Base-by-base conservation (phyloP, 1,140 invertebrate species). In the Tetramorium alpestre region DNA sequence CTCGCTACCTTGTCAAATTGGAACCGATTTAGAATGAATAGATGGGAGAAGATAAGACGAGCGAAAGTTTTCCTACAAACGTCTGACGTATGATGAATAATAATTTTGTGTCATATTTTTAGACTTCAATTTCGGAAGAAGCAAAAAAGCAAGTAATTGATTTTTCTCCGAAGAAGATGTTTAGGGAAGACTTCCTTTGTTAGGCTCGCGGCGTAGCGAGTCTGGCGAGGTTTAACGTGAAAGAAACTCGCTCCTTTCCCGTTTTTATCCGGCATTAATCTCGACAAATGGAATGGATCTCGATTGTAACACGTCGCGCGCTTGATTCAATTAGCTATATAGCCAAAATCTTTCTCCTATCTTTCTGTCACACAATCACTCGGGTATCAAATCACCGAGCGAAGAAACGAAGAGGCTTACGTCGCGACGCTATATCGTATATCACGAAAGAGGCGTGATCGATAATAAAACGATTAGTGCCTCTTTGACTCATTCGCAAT, bases 391-490 rank as follows among this genome's bases (percentile, higher is more conserved):
- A 38, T 67, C n/a, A 5, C 13, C 8, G 28, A 6, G 2, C 16
- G 47, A 67, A 51, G 25, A 22, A 69, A 51, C 13, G 54, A 22
- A 16, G 22, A 44, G 13, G 41, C 13, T 38, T 49, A 13, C 8
- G 2, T 58, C 64, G 11, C 38, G 18, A 72, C 28, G 38, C n/a
- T 47, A n/a, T 18, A 65, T n/a, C 60, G 13, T 49, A 25, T 60
- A 18, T 62, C 54, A 25, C 38, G 5, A 25, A 81, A 10, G 33
- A 33, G 16, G 4, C 5, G 13, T 60, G 28, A 60, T 84, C 80
- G 69, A 84, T 84, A 84, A 84, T 22, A 60, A 60, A 70, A 73
- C 54, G 54, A 84, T 60, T 69, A 84, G 54, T 3, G 47, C 6
- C 38, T 16, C 28, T 54, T 54, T 18, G 77, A 62, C 18, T 47